Percentiles rank a stretch among this genome's conserved stretches.
phyloP scores from a whole-genome alignment of 2,113 vertebrate genomes.

The Ciconia boyciana region DNA sequence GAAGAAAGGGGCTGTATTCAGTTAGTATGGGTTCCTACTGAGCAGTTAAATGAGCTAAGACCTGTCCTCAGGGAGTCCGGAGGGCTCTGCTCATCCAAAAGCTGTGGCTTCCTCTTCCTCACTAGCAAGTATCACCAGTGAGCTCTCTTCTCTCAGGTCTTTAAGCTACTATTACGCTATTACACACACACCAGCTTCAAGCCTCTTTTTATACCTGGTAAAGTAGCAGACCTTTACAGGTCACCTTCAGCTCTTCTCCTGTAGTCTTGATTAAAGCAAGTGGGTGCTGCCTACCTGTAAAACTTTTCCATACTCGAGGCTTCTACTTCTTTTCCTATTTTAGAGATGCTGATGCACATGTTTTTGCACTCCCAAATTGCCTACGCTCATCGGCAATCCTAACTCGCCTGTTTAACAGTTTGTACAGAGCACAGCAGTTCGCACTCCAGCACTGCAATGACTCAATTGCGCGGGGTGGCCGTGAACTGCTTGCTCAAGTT shows the following conservation, averaged over 20 bases:
- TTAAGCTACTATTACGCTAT: not conserved
- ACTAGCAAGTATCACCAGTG: not conserved
- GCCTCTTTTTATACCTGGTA: not conserved
- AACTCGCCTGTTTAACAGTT: not conserved
- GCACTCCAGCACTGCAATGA: fast-evolving
- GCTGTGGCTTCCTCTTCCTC: not conserved
- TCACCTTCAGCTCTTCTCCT: not conserved
- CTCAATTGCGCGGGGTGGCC: fast-evolving
- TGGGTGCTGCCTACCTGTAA: not conserved
- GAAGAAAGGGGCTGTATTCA: not conserved
- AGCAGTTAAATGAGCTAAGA: not conserved
- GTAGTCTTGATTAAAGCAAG: not conserved
- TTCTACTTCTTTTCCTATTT: not conserved
- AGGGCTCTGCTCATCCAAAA: not conserved
- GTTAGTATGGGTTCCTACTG: not conserved
- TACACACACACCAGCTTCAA: not conserved
- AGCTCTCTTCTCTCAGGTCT: not conserved
- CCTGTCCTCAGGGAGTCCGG: not conserved
- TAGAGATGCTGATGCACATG: not conserved
- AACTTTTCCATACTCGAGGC: not conserved
- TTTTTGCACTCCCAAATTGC: not conserved
- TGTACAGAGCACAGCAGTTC: fast-evolving
- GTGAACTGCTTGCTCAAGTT: not conserved
- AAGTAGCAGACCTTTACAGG: not conserved
- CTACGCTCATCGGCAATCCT: not conserved